Conservation (phyloP, 1,140 invertebrate genomes). For the Pogonomyrmex californicus region DNA sequence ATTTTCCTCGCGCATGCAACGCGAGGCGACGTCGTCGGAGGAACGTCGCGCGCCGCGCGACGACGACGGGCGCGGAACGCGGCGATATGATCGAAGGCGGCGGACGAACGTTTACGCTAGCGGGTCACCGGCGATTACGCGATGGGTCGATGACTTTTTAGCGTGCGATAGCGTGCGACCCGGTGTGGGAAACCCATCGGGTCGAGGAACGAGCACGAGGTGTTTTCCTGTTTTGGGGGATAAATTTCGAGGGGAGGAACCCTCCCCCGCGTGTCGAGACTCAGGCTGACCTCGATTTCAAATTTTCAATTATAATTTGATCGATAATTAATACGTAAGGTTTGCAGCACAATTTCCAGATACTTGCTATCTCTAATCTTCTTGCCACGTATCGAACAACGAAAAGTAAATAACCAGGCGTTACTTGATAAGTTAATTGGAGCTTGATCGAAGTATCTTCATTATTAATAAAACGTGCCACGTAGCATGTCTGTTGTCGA, state of each 20-base stretch:
- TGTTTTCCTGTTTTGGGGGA: not conserved
- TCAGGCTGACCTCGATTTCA: not conserved
- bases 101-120: not conserved
- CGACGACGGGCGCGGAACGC: not conserved
- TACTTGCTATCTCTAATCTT: not conserved
- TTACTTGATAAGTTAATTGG: not conserved
- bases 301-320: not conserved
- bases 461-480: not conserved
- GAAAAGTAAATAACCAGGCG: not conserved
- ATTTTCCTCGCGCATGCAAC: slow-evolving; percentile 49
- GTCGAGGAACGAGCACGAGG: not conserved
- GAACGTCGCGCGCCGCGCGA: slow-evolving; percentile 8
- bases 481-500: not conserved
- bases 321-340: not conserved
- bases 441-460: not conserved
- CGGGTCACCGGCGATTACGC: slow-evolving; percentile 8
- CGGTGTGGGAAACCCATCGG: not conserved
- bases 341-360: not conserved
- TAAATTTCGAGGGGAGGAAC: not conserved
- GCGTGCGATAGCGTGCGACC: slow-evolving; percentile 13
- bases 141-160: slow-evolving; percentile 60
- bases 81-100: slow-evolving; percentile 43
- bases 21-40: not conserved
- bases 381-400: not conserved
- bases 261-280: not conserved